Conservation (phyloP, 2,113 vertebrate species). For the Fregata magnificens region DNA sequence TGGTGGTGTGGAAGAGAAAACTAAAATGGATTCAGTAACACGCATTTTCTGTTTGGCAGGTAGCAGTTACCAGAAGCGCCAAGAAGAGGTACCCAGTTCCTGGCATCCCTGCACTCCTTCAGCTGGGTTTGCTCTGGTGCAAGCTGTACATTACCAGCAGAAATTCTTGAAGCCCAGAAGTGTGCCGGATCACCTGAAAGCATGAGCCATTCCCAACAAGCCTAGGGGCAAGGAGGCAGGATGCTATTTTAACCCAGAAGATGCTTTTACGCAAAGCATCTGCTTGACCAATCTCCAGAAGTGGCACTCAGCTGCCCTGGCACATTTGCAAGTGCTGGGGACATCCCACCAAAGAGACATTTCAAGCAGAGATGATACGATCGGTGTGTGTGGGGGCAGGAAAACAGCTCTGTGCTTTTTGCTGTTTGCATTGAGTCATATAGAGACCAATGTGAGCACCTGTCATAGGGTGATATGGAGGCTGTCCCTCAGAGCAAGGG, state of each 20-base stretch:
- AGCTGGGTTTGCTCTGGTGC: not conserved
- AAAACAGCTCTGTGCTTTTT: not conserved
- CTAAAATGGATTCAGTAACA: not conserved
- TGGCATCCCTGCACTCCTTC: not conserved
- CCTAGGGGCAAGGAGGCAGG: not conserved
- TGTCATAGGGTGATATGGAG: not conserved
- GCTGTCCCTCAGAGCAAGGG: not conserved
- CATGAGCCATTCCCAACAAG: not conserved
- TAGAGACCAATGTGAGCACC: not conserved
- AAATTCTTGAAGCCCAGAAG: not conserved
- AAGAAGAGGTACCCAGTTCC: not conserved
- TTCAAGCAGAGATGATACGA: not conserved
- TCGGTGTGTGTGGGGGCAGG: not conserved
- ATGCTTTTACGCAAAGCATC: not conserved
- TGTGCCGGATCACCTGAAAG: not conserved
- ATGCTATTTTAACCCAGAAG: not conserved
- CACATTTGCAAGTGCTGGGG: not conserved
- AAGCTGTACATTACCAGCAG: not conserved
- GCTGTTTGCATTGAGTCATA: not conserved
- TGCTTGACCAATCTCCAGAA: not conserved
- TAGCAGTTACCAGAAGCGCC: not conserved
- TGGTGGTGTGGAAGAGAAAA: not conserved
- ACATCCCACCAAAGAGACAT: not conserved
- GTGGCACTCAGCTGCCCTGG: not conserved
- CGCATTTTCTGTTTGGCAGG: not conserved